Percentiles rank a stretch among this genome's conserved stretches.
phyloP scores from a whole-genome alignment of 2,113 vertebrate genomes.

The Pteronura brasiliensis region DNA sequence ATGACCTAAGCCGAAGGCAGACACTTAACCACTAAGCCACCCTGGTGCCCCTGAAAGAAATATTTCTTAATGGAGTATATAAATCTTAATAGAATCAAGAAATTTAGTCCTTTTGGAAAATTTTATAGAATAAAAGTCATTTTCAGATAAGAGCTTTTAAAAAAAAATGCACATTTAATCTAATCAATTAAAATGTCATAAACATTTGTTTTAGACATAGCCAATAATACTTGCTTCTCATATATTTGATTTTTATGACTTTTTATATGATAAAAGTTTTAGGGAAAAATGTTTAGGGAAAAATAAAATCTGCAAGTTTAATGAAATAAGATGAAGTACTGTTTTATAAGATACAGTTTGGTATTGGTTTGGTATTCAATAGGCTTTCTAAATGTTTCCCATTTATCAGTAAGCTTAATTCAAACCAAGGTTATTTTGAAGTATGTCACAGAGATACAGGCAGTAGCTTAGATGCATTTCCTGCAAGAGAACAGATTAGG shows the following conservation, averaged over 20 bases:
- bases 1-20: too few species aligned
- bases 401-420: conserved; percentile 5
- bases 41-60: not conserved
- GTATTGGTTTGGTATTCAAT: not conserved
- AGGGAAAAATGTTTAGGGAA: not conserved
- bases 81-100: not conserved
- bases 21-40: too few species aligned
- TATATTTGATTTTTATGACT: not conserved
- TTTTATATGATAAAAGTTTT: not conserved
- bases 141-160: not conserved
- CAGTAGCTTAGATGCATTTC: conserved; percentile 43
- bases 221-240: not conserved
- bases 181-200: not conserved
- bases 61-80: not conserved
- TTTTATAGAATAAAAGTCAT: not conserved
- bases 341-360: not conserved
- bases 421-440: conserved; percentile 32
- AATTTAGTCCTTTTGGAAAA: not conserved
- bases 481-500: conserved; percentile 58
- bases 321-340: not conserved
- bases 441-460: not conserved
- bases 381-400: not conserved
- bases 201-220: not conserved
- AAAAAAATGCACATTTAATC: not conserved
- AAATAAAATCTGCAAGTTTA: not conserved